phyloP scores from a whole-genome alignment of 1,140 invertebrate genomes.

The Listronotus oregonensis region DNA sequence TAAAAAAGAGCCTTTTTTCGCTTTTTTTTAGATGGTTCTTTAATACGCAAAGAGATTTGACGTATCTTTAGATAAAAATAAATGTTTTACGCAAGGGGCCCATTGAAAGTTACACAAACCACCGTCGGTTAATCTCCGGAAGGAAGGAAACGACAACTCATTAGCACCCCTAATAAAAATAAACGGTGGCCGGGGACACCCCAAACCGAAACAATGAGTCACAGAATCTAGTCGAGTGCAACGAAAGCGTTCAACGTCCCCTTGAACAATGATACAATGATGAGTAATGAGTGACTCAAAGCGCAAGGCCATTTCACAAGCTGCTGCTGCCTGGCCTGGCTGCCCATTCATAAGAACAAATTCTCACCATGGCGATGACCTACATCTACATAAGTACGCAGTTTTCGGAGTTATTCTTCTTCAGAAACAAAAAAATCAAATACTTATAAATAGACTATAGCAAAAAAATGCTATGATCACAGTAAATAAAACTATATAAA shows the following conservation, averaged over 20 bases:
- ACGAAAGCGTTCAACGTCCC: conserved; percentile 7
- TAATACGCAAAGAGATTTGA: too few relatives aligned
- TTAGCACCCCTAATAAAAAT: conserved; percentile 11
- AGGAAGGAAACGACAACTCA: conserved; percentile 7
- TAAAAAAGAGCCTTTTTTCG: too few relatives aligned
- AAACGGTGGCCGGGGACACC: background rate
- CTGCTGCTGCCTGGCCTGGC: conserved; percentile 1
- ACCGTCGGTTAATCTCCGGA: conserved; percentile 5
- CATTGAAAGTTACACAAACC: too few relatives aligned
- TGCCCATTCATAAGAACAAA: conserved; percentile 25
- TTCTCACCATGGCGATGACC: conserved; percentile 5
- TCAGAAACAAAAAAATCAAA: background rate
- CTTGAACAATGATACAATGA: conserved; percentile 23
- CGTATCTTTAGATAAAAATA: too few relatives aligned
- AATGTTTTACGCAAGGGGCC: too few relatives aligned
- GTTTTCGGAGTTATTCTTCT: conserved; percentile 3
- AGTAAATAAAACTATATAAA: too few relatives aligned
- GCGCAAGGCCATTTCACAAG: conserved; percentile 25
- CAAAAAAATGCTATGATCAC: too few relatives aligned
- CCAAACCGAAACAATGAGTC: conserved; percentile 14
- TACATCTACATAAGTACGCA: background rate
- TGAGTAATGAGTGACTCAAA: conserved; percentile 28
- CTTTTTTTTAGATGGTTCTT: too few relatives aligned
- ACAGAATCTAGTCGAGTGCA: conserved; percentile 22
- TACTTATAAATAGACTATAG: too few relatives aligned